A percentile compares a stretch with the other conserved stretches of the same genome.
These are phyloP conservation scores for Stenolophus ochropezus DNA, from an alignment of 2,888 invertebrate genomes.

Conservation along the genomic window DNA sequence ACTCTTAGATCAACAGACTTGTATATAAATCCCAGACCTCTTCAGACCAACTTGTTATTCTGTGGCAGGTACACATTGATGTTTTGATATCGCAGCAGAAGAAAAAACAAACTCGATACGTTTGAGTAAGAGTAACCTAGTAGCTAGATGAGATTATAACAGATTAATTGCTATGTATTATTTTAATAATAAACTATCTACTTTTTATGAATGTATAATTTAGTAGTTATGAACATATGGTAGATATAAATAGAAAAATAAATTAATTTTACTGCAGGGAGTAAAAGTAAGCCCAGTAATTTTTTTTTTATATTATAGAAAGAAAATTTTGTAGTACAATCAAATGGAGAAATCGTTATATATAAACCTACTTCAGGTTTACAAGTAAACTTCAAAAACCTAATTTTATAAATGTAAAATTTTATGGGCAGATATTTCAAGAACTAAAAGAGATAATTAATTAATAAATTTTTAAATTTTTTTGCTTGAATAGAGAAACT, in stretches of 20 bases:
- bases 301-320: no score
- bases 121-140: conserved; percentile 6
- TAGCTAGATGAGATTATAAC: conserved; percentile 19
- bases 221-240: background rate
- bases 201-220: background rate
- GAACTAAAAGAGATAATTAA: no score
- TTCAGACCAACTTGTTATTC: background rate
- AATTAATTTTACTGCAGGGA: no score
- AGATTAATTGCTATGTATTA: conserved; percentile 5
- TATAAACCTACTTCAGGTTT: no score
- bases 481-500: no score
- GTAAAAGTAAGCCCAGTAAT: no score
- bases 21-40: background rate
- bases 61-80: background rate
- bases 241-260: background rate
- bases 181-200: background rate
- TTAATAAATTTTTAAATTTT: no score
- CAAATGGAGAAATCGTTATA: no score
- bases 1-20: conserved; percentile 22
- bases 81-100: background rate
- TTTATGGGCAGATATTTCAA: no score
- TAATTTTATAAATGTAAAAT: no score
- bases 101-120: background rate
- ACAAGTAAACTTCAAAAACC: no score
- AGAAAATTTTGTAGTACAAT: no score